Evolutionary conservation across 2,888 invertebrate species (phyloP), one percentile per base, ranked within the genome.

Genomic region (Linyphia triangularis): DNA sequence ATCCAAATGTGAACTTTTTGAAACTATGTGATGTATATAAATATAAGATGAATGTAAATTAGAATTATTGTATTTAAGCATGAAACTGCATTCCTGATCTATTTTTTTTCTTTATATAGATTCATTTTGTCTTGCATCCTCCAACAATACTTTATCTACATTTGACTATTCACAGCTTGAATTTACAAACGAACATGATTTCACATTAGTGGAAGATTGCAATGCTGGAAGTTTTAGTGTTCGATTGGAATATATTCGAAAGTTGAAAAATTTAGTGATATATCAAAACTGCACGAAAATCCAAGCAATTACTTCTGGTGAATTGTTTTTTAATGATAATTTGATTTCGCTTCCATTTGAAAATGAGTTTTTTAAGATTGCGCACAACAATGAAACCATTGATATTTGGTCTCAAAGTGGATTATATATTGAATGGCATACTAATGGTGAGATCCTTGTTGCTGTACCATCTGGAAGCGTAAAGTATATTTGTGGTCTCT

Each of bases 161-260:
- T 88, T 88, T 37, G 83, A 83, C 37, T 28, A 19, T 24, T 72
- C 57, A 5, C 40, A 19, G 6, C 40, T 70, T 51, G 37, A 88
- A 40, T 43, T 88, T 26, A 5, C 59, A 3, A 70, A 67, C 7
- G 24, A 63, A 2, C 78, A 83, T 30, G 37, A 57, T 30, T 78
- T 78, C 37, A 88, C 83, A 4, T n/a, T 83, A 7, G 63, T 88
- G 5, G 88, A 88, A 65, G 88, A 88, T 43, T 88, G 88, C 30
- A 40, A 78, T 4, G 24, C 69, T 26, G 88, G 83, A 3, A 51
- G 30, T 9, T 83, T 83, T 40, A 88, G 70, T 22, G 78, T 88
- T 13, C 40, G 30, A 1, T 51, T 78, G 16, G 77, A 77, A 51
- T 24, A 43, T 1, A 26, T 16, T 6, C 16, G 0, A 9, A 59